Conservation (phyloP, 2,888 invertebrate genomes). For the Agelastica alni region DNA sequence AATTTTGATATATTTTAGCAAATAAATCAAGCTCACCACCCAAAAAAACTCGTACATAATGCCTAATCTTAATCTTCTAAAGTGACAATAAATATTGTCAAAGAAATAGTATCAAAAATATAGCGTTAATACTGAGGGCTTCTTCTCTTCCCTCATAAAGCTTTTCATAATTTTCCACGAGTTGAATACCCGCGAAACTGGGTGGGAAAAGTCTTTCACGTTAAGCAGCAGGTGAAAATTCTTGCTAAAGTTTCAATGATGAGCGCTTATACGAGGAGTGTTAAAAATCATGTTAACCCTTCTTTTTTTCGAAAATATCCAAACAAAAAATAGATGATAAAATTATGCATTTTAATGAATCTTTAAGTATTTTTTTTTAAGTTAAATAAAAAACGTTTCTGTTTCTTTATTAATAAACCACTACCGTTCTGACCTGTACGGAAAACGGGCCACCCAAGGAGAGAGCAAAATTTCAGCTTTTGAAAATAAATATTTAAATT, state of each 20-base stretch:
- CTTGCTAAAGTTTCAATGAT: not conserved
- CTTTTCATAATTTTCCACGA: constrained; percentile 26
- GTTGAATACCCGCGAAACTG: not conserved
- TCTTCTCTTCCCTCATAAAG: constrained; percentile 18
- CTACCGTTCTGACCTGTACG: too few relatives aligned
- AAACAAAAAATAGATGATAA: too few relatives aligned
- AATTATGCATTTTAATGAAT: too few relatives aligned
- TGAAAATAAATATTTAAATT: too few relatives aligned
- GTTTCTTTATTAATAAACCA: too few relatives aligned
- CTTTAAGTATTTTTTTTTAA: too few relatives aligned
- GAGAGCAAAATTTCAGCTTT: too few relatives aligned
- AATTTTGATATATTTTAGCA: constrained; percentile 20
- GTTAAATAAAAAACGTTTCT: too few relatives aligned
- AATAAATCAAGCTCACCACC: constrained; percentile 26
- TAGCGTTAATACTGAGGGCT: constrained; percentile 21
- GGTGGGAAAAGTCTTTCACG: constrained; percentile 1
- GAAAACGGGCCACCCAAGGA: too few relatives aligned
- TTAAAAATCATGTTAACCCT: too few relatives aligned
- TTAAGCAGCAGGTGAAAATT: constrained; percentile 5
- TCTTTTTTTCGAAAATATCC: too few relatives aligned
- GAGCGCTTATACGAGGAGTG: not conserved
- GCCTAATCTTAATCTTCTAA: constrained; percentile 35
- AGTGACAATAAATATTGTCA: constrained; percentile 37
- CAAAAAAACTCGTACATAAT: constrained; percentile 32
- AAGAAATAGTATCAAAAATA: constrained; percentile 34